These are phyloP conservation scores for Cynopterus brachyotis DNA, from an alignment of 2,113 vertebrate species.

Conservation along the genomic window DNA sequence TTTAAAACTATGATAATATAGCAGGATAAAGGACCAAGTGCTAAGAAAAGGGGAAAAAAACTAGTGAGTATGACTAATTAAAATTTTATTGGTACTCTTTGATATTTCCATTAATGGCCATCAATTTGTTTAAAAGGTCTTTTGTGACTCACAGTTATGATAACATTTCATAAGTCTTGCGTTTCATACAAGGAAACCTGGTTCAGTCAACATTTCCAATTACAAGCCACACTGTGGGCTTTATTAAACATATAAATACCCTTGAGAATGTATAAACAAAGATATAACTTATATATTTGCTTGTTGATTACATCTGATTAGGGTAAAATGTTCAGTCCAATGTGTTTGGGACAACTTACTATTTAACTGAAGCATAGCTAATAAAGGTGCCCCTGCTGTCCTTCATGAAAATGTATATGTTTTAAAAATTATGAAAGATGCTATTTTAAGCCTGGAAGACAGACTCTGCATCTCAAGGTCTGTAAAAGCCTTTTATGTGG, in stretches of 20 bases:
- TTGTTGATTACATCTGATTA: neutral
- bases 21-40: conserved; percentile 5
- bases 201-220: conserved; percentile 36
- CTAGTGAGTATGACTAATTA: neutral
- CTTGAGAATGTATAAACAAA: conserved; percentile 37
- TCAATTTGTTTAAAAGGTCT: conserved; percentile 35
- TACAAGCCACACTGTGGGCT: neutral
- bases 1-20: neutral
- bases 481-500: conserved; percentile 31
- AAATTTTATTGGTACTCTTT: neutral
- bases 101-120: conserved; percentile 18
- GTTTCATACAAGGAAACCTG: conserved; percentile 32
- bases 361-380: conserved; percentile 18
- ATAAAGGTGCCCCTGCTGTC: conserved; percentile 24
- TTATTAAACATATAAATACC: conserved; percentile 57
- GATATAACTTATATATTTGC: conserved; percentile 1
- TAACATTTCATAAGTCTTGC: conserved; percentile 18
- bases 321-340: neutral
- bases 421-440: conserved; percentile 48
- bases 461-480: neutral
- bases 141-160: conserved; percentile 40
- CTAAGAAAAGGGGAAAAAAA: neutral
- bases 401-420: neutral
- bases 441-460: conserved; percentile 40
- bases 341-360: conserved; percentile 18